phyloP scores from a whole-genome alignment of 2,888 invertebrate species.

The Arrhopalites spinosus region DNA sequence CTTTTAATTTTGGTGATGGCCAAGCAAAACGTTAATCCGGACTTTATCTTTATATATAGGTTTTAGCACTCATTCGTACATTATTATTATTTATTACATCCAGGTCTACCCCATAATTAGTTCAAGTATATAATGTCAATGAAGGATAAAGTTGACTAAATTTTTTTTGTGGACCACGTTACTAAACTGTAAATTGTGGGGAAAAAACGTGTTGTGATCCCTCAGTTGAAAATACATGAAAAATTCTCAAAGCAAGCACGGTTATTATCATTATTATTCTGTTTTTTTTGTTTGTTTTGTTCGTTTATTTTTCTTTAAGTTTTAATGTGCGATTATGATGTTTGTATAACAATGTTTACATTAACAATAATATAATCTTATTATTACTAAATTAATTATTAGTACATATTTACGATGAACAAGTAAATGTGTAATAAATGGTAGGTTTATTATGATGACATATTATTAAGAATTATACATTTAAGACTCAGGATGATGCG shows the following conservation, averaged over 20 bases:
- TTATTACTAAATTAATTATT: too few relatives aligned
- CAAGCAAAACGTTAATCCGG: constrained; percentile 15
- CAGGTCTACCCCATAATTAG: not conserved
- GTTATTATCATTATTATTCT: not conserved
- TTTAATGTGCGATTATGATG: constrained; percentile 27
- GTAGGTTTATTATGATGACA: not conserved
- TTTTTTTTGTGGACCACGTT: not conserved
- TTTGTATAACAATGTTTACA: constrained; percentile 10
- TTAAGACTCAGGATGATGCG: constrained; percentile 30
- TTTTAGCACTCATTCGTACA: too few relatives aligned
- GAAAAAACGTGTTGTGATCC: constrained; percentile 32
- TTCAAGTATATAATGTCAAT: not conserved
- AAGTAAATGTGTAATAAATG: not conserved
- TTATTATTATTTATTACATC: too few relatives aligned
- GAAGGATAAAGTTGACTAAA: not conserved
- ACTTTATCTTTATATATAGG: not conserved
- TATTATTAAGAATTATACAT: constrained; percentile 17
- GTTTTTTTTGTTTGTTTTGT: not conserved
- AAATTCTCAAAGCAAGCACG: constrained; percentile 17
- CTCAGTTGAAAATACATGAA: constrained; percentile 6
- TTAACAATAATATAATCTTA: not conserved
- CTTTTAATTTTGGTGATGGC: constrained; percentile 25
- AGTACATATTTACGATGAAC: not conserved
- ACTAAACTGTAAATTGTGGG: not conserved
- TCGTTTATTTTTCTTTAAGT: constrained; percentile 20